Percentiles rank a stretch among this genome's conserved stretches.
phyloP scores from a whole-genome alignment of 2,797 vertebrate genomes.

The Pseudotriccus pelzelni region DNA sequence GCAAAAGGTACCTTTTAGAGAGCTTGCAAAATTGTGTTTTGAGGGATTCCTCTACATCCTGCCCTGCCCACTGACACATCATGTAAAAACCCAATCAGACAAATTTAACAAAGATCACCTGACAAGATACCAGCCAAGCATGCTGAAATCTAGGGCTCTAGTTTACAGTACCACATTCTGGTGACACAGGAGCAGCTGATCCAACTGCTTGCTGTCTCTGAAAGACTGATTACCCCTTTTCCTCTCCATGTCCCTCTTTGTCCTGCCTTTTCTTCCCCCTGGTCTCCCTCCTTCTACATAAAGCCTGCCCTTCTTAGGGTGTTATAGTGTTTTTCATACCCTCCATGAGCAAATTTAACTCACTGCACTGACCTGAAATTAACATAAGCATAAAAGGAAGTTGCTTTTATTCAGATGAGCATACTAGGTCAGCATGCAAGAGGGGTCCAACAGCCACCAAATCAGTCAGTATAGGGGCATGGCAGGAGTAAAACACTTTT shows the following conservation, averaged over 20 bases:
- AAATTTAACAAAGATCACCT: background rate
- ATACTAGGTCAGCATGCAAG: background rate
- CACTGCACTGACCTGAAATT: background rate
- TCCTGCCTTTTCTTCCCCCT: background rate
- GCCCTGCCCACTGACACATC: background rate
- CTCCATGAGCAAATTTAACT: background rate
- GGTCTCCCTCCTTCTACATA: background rate
- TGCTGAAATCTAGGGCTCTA: background rate
- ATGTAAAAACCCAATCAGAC: background rate
- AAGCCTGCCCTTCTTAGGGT: background rate
- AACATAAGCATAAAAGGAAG: background rate
- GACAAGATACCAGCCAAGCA: background rate
- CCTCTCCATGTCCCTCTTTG: background rate
- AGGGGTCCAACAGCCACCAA: background rate
- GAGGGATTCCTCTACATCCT: background rate
- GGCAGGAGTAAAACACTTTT: background rate
- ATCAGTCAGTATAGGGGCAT: rapidly evolving
- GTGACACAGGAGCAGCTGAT: background rate
- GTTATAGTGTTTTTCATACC: background rate
- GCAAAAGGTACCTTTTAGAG: background rate
- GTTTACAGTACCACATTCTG: background rate
- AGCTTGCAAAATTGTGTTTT: background rate
- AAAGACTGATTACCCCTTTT: background rate
- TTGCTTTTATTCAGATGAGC: background rate
- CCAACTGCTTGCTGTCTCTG: background rate